phyloP scores from a whole-genome alignment of 2,888 invertebrate species.

The Lasioglossum lativentre region DNA sequence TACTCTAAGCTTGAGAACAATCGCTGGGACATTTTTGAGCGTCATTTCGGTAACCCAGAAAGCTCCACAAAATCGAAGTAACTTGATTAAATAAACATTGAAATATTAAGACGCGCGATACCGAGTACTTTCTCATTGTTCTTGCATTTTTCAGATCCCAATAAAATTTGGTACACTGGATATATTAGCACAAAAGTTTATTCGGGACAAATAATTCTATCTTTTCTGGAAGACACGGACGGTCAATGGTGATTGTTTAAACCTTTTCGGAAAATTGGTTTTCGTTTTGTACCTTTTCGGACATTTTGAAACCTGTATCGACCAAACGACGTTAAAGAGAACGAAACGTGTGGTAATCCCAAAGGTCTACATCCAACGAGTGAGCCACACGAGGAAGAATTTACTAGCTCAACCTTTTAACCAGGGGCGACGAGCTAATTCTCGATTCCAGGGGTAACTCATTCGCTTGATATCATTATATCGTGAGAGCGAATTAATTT shows the following conservation, averaged over 20 bases:
- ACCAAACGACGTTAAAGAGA: not conserved
- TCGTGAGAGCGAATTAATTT: not conserved
- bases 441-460: not conserved
- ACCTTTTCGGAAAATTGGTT: not conserved
- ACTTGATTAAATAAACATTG: too few species aligned
- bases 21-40: not conserved
- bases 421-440: not conserved
- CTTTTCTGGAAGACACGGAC: too few species aligned
- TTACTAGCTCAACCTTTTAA: not conserved
- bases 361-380: not conserved
- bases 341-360: not conserved
- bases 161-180: too few species aligned
- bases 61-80: too few species aligned
- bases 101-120: too few species aligned
- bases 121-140: too few species aligned
- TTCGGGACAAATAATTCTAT: too few species aligned
- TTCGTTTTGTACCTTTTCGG: not conserved
- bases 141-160: too few species aligned
- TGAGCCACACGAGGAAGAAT: not conserved
- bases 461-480: not conserved
- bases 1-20: not conserved
- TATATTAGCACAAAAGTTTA: too few species aligned
- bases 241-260: not conserved
- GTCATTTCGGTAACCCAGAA: too few species aligned
- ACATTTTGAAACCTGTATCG: not conserved